These are phyloP conservation scores for Cardiocondyla obscurior DNA, from an alignment of 1,140 invertebrate species.

Conservation along the genomic window DNA sequence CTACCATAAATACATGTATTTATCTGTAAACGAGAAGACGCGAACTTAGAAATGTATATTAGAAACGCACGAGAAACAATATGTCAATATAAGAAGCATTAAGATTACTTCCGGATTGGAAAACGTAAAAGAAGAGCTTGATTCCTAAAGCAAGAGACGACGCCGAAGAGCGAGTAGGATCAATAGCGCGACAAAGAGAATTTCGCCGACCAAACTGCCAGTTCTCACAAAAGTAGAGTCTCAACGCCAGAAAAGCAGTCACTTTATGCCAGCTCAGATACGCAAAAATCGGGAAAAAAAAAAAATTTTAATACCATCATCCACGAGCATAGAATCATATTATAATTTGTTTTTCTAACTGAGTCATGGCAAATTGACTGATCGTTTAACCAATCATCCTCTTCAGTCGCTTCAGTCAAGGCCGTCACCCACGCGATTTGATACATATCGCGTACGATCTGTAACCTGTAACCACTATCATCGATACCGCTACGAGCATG, in stretches of 20 bases:
- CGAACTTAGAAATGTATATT: neutral
- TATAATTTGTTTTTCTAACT: slow-evolving; percentile 19
- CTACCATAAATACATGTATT: neutral
- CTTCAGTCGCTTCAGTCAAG: slow-evolving; percentile 28
- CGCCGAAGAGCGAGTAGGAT: neutral
- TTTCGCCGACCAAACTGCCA: neutral
- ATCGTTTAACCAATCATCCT: slow-evolving; percentile 18
- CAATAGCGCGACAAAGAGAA: slow-evolving; percentile 27
- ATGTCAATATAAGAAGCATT: neutral
- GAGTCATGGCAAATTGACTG: slow-evolving; percentile 15
- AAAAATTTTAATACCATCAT: neutral
- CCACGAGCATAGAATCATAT: neutral
- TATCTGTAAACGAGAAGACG: neutral
- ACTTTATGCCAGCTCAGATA: neutral
- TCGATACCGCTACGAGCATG: neutral
- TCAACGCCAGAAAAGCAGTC: neutral
- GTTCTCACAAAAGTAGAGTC: neutral
- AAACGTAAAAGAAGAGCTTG: neutral
- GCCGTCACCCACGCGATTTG: slow-evolving; percentile 25
- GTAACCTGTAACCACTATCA: slow-evolving; percentile 9
- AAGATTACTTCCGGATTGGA: neutral
- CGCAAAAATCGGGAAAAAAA: neutral
- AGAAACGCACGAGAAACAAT: neutral
- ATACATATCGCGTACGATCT: slow-evolving; percentile 27
- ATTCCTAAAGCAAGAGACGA: neutral